Conservation (phyloP, 2,797 vertebrate species). For the Telmatherina bonti region DNA sequence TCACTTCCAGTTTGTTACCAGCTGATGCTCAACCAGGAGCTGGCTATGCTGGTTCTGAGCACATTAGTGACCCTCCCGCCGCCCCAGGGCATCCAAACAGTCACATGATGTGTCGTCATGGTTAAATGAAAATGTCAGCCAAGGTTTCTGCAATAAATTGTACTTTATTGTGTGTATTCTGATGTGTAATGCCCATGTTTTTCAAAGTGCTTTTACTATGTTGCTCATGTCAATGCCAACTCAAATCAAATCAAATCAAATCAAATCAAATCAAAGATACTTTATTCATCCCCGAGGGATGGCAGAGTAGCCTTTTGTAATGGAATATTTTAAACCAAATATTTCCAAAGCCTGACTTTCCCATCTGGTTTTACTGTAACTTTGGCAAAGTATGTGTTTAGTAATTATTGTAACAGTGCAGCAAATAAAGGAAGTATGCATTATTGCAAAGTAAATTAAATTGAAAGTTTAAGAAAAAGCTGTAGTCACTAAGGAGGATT, state of each 20-base stretch:
- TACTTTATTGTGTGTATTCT: not conserved
- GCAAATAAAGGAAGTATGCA: no score
- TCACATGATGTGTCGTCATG: not conserved
- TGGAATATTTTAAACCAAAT: not conserved
- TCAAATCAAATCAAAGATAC: no score
- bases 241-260: no score
- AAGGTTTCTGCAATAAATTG: not conserved
- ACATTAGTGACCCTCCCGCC: not conserved
- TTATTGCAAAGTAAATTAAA: not conserved
- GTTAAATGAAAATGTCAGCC: not conserved
- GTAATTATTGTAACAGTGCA: not conserved
- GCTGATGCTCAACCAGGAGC: not conserved
- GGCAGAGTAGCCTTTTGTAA: not conserved
- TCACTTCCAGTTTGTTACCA: not conserved
- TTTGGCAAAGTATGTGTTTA: not conserved
- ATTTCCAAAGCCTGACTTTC: not conserved
- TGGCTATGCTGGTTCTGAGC: not conserved
- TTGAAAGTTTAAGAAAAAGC: not conserved
- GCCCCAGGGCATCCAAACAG: not conserved
- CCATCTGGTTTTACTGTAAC: not conserved
- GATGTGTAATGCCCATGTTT: not conserved
- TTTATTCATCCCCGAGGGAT: no score
- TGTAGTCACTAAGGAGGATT: not conserved
- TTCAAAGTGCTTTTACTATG: not conserved
- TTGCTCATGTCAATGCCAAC: not conserved